Base-by-base conservation (phyloP, 2,113 vertebrate genomes). In the Thunnus maccoyii region DNA sequence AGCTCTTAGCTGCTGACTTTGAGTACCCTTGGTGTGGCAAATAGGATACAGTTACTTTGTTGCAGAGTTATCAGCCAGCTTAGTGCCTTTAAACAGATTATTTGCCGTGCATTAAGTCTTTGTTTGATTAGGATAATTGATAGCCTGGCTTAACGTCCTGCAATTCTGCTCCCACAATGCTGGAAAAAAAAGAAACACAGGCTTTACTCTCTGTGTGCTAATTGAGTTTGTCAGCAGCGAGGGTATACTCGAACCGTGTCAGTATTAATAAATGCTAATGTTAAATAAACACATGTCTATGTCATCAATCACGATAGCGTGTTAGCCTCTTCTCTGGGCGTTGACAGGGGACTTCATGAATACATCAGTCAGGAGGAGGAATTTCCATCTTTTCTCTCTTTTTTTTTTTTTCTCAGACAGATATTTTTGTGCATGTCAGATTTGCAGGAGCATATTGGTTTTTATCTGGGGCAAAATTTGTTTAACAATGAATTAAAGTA, bases 101-200 rank as follows among this genome's bases (percentile, higher is more conserved):
- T 89, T 91, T 88, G 81, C 84, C 71, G 61, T 83, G 86, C 81
- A 78, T 89, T 77, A 78, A 80, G 83, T 81, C 76, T 85, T 87
- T 93, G 88, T 91, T 92, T 94, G 91, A 91, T 93, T 86, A 92
- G 86, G 90, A 86, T 93, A 92, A 93, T 92, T 94, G 90, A 94
- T 90, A 85, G 84, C 27, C 22, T 25, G 54, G 82, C 84, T 92
- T 88, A 88, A 71, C 25, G 57, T 68, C 16, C 55, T 15, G 3
- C 41, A 55, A 32, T 61, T 65, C 41, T 61, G 52, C 63, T 65
- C 65, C 36, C 14, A 55, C 72, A 69, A 30, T 50, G 54, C 76
- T 72, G 71, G 16, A 18, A 63, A 57, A 66, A 44, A 44, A 57
- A 66, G 32, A 44, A 58, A 72, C 32, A 64, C 60, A 32, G 67